A percentile compares a stretch with the other conserved stretches of the same genome.
phyloP scores from a whole-genome alignment of 1,140 invertebrate genomes.

The Schlechtendalia chinensis region DNA sequence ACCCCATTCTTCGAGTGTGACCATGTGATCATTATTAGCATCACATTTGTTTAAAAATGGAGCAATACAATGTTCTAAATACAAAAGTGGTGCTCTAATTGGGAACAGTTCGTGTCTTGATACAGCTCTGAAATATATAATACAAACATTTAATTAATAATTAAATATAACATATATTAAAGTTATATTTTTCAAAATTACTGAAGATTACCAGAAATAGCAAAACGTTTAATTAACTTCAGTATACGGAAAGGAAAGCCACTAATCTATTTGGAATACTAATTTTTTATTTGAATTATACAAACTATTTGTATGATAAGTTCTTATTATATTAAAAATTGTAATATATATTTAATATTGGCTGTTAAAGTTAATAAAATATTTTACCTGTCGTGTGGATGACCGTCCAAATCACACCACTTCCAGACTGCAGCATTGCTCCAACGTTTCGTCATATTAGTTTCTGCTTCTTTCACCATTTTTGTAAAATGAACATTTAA shows the following conservation, averaged over 20 bases:
- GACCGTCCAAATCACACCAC: slow-evolving; percentile 90
- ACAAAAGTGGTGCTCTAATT: slow-evolving; percentile 85
- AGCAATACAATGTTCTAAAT: slow-evolving; percentile 90
- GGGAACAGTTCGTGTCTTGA: slow-evolving; percentile 93
- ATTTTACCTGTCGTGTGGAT: slow-evolving; percentile 75
- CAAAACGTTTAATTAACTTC: background rate
- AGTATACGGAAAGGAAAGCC: no score
- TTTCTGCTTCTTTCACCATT: slow-evolving; percentile 86
- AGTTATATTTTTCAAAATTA: no score
- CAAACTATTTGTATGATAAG: no score
- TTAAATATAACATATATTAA: background rate
- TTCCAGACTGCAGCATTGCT: slow-evolving; percentile 93
- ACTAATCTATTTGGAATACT: no score
- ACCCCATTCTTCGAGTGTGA: slow-evolving; percentile 88
- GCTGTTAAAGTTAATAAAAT: no score
- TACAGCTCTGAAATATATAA: slow-evolving; percentile 62
- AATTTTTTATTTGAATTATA: no score
- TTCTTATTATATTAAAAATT: no score
- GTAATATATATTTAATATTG: no score
- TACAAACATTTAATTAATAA: background rate
- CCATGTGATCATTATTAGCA: slow-evolving; percentile 79
- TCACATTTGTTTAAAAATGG: slow-evolving; percentile 92
- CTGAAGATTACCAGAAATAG: background rate
- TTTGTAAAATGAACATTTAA: slow-evolving; percentile 78
- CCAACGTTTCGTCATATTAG: slow-evolving; percentile 78